Percentiles rank a stretch among this genome's conserved stretches.
These are phyloP conservation scores for Lasioglossum leucozonium DNA, from an alignment of 2,888 invertebrate genomes.

Conservation along the genomic window DNA sequence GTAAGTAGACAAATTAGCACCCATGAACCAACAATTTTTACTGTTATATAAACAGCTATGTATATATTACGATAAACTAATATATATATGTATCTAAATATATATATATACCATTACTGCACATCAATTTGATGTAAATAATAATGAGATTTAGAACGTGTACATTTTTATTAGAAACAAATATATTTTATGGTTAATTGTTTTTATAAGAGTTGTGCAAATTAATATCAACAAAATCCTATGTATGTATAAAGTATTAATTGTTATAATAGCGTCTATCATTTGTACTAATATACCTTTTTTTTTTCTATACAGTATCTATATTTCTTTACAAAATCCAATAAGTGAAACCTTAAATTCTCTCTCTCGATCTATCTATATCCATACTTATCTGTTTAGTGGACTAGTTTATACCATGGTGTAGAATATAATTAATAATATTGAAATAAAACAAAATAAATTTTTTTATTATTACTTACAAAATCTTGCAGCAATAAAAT, in stretches of 20 bases:
- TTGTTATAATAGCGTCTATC: slow-evolving; percentile 16
- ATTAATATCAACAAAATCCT: neutral
- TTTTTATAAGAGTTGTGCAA: neutral
- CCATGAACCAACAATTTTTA: slow-evolving; percentile 38
- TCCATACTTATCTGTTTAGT: slow-evolving; percentile 59
- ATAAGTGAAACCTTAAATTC: slow-evolving; percentile 80
- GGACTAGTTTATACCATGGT: slow-evolving; percentile 66
- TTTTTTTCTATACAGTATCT: slow-evolving; percentile 38
- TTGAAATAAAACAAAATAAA: neutral
- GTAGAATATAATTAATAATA: slow-evolving; percentile 28
- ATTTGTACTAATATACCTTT: slow-evolving; percentile 26
- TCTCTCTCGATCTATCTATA: slow-evolving; percentile 63
- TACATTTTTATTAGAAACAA: neutral
- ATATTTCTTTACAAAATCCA: slow-evolving; percentile 69
- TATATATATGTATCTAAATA: neutral
- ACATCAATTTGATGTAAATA: slow-evolving; percentile 20
- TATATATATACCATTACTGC: neutral
- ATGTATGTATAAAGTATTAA: slow-evolving; percentile 15
- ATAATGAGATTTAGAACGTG: neutral
- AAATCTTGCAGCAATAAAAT: neutral
- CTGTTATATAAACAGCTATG: slow-evolving; percentile 49
- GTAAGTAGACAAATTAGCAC: slow-evolving; percentile 31
- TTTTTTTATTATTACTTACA: neutral
- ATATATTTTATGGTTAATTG: slow-evolving; percentile 5
- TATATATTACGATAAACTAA: slow-evolving; percentile 30